phyloP scores from a whole-genome alignment of 2,797 vertebrate species.

The Poeciliopsis gracilis region DNA sequence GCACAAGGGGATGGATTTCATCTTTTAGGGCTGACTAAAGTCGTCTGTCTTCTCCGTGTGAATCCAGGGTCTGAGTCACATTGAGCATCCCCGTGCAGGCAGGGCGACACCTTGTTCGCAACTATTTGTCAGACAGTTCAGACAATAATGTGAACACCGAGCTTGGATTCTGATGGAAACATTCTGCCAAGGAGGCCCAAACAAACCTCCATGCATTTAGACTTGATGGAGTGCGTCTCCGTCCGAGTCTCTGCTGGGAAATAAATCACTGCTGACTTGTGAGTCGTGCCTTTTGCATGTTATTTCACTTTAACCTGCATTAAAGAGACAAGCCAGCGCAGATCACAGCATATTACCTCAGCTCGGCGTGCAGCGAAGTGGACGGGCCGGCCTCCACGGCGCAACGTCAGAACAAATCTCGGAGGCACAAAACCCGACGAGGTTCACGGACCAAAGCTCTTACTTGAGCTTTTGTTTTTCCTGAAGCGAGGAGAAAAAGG shows the following conservation, averaged over 20 bases:
- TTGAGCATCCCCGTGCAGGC: constrained; percentile 56
- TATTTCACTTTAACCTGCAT: constrained; percentile 46
- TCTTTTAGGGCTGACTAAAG: constrained; percentile 61
- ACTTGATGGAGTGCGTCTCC: not conserved
- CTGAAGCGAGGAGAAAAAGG: not conserved
- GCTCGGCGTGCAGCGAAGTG: constrained; percentile 19
- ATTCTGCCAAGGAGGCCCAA: constrained; percentile 18
- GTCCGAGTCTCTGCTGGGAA: not conserved
- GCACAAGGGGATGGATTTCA: constrained; percentile 51
- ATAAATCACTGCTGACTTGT: constrained; percentile 49
- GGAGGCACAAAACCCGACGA: constrained; percentile 43
- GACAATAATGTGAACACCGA: constrained; percentile 18
- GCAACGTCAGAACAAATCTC: constrained; percentile 37
- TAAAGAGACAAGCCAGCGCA: constrained; percentile 47
- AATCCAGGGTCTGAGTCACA: constrained; percentile 69
- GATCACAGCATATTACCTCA: constrained; percentile 49
- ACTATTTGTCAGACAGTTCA: constrained; percentile 53
- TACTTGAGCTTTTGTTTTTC: constrained; percentile 10
- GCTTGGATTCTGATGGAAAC: constrained; percentile 22
- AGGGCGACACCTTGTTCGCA: constrained; percentile 48
- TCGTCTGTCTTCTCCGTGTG: constrained; percentile 64
- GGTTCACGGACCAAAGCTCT: constrained; percentile 8
- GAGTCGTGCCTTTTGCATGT: constrained; percentile 55
- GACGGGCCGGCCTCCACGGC: constrained; percentile 31
- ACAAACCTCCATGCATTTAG: not conserved